phyloP scores from a whole-genome alignment of 1,140 invertebrate genomes.

The Atta cephalotes region DNA sequence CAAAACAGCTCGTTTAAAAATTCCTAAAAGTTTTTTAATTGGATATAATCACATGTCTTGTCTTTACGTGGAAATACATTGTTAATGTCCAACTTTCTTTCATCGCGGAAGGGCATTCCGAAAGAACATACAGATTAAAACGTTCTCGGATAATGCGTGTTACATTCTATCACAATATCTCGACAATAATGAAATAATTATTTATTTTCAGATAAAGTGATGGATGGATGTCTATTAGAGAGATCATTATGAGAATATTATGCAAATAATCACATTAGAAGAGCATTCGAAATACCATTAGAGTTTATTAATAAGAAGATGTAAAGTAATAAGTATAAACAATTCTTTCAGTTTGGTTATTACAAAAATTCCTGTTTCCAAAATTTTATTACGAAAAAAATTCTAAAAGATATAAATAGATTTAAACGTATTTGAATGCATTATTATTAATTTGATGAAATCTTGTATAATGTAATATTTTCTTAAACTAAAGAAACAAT shows the following conservation, averaged over 20 bases:
- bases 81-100: not conserved
- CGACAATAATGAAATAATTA: conserved; percentile 16
- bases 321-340: not conserved
- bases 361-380: not conserved
- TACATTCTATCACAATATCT: not conserved
- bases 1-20: conserved; percentile 5
- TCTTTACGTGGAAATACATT: not conserved
- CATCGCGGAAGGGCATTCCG: not conserved
- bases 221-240: not conserved
- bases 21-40: not conserved
- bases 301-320: not conserved
- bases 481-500: not conserved
- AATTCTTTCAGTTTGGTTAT: not conserved
- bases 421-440: not conserved
- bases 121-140: not conserved
- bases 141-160: not conserved
- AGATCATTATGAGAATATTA: conserved; percentile 9
- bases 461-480: not conserved
- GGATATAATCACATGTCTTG: not conserved
- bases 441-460: not conserved
- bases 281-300: not conserved
- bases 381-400: not conserved
- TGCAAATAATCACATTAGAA: not conserved
- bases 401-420: not conserved
- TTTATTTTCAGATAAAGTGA: conserved; percentile 22